A percentile compares a stretch with the other conserved stretches of the same genome.
These are phyloP conservation scores for Axea sp. DNA, from an alignment of 2,888 invertebrate species.

Conservation along the genomic window DNA sequence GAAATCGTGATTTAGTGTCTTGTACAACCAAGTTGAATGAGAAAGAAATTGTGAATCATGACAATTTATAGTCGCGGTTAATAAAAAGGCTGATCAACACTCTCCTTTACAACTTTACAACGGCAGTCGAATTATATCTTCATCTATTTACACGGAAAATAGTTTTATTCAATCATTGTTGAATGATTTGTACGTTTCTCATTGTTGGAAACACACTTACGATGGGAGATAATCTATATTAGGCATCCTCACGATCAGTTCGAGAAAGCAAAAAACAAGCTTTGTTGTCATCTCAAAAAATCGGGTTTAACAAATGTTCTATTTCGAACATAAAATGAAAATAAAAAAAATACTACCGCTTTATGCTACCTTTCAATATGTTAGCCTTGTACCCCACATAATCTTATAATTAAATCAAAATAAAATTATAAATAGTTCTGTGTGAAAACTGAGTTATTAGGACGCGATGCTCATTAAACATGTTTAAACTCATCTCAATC, in stretches of 20 bases:
- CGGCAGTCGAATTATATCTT: slow-evolving; percentile 12
- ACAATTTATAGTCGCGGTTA: neutral
- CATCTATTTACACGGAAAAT: slow-evolving; percentile 14
- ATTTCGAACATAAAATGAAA: no score
- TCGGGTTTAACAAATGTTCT: no score
- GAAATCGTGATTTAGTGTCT: no score
- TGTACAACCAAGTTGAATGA: no score
- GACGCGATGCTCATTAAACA: slow-evolving; percentile 13
- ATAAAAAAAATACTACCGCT: no score
- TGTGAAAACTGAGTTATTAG: slow-evolving; percentile 7
- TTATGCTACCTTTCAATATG: no score
- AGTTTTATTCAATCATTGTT: slow-evolving; percentile 30
- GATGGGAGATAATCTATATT: slow-evolving; percentile 26
- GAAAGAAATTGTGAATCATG: no score
- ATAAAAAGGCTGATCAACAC: neutral
- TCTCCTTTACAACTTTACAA: neutral
- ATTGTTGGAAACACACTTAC: slow-evolving; percentile 24
- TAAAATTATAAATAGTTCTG: neutral
- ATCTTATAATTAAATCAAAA: no score
- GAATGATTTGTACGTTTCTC: slow-evolving; percentile 22
- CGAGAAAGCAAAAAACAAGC: slow-evolving; percentile 8
- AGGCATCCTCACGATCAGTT: slow-evolving; percentile 22
- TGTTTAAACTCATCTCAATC: slow-evolving; percentile 22
- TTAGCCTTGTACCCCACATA: no score
- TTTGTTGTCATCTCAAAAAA: slow-evolving; percentile 3